Base-by-base conservation (phyloP, 2,888 invertebrate genomes). In the Callimorpha dominula region DNA sequence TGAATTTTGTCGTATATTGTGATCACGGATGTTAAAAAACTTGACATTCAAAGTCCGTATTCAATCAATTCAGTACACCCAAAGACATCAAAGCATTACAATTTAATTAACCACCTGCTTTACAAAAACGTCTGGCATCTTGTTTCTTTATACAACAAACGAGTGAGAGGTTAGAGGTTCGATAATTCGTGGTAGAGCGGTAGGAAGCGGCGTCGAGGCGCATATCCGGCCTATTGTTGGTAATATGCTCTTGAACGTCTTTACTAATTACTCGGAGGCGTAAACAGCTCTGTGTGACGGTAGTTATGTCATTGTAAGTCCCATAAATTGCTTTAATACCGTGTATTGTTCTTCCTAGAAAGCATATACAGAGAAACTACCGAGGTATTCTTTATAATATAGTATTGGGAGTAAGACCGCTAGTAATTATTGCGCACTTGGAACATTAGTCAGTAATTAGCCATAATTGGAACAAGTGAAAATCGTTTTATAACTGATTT, bases 31-130 rank as follows among this genome's bases (percentile, higher is more conserved):
- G 79, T 82, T 79, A 80, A 74, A 74, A 70, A 79, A 86, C 85
- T 87, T 86, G 76, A 88, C 83, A 85, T 87, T 83, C 84, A 81
- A 86, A 82, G 81, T 83, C 86, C 82, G 81, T 77, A 74, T 75
- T 78, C 74, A 89, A 91, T 90, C 86, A 86, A 90, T 91, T 89
- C 82, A 84, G 74, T 87, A 84, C 85, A 86, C 87, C 5, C 80
- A 88, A 86, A 87, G 86, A 87, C 87, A 91, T 90, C 87, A 89
- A 89, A 85, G 87, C 89, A 89, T 91, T 88, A 88, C 90, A 92
- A 93, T 92, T 92, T 89, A 92, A 94, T 94, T 93, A 93, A 85
- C 89, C 91, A 92, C 92, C 91, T 92, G 92, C 87, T 87, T 86
- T 81, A 80, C 78, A 75, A 72, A 52, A 69, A 73, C 49, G 81